phyloP scores from a whole-genome alignment of 2,113 vertebrate species.

The Equus przewalskii region DNA sequence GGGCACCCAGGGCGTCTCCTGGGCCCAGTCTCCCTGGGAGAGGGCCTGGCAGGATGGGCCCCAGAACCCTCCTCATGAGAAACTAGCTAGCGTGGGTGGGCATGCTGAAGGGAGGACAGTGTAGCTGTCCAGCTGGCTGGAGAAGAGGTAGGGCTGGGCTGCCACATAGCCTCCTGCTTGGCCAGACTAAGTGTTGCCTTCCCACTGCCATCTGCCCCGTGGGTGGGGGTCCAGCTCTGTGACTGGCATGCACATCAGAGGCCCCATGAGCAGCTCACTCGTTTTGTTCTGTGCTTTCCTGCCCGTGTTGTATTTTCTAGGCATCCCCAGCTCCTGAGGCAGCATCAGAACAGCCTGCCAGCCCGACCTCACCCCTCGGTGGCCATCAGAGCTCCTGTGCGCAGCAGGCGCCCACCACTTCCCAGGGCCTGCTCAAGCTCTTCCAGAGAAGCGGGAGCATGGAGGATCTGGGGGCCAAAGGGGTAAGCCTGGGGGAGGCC shows the following conservation, averaged over 20 bases:
- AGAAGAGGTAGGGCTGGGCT: neutral
- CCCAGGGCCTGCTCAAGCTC: conserved; percentile 94
- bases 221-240: neutral
- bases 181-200: neutral
- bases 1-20: neutral
- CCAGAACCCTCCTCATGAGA: neutral
- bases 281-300: neutral
- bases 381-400: conserved; percentile 83
- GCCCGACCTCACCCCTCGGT: conserved; percentile 72
- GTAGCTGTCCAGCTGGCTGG: neutral
- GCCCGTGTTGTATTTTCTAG: conserved; percentile 55
- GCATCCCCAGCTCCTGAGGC: conserved; percentile 65
- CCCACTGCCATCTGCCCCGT: neutral
- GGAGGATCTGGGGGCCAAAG: conserved; percentile 93
- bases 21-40: too few relatives aligned
- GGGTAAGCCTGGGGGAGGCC: conserved; percentile 84
- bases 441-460: conserved; percentile 90
- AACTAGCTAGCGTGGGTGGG: rapidly evolving
- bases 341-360: conserved; percentile 82
- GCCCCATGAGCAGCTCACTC: neutral
- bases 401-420: conserved; percentile 92
- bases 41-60: neutral
- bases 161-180: neutral
- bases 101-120: neutral
- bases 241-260: rapidly evolving